These are phyloP conservation scores for Leptinotarsa texana DNA, from an alignment of 1,140 invertebrate species.

Conservation along the genomic window DNA sequence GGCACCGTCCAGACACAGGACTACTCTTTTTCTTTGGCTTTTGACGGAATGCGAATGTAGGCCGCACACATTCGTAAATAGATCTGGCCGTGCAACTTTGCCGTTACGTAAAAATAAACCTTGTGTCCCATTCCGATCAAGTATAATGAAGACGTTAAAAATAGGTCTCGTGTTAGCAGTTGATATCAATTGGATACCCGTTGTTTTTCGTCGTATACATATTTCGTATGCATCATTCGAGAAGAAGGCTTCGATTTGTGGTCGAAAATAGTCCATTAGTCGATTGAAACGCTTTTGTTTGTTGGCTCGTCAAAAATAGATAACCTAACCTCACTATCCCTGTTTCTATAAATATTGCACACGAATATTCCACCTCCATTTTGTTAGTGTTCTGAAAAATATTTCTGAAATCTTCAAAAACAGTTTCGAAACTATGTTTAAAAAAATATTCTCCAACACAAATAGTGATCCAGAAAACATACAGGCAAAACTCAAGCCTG, in stretches of 20 bases:
- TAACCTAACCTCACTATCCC: background rate
- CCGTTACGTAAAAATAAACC: slow-evolving; percentile 26
- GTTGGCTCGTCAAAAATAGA: background rate
- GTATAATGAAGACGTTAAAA: slow-evolving; percentile 40
- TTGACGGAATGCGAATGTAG: background rate
- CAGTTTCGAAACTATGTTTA: no score
- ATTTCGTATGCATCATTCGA: background rate
- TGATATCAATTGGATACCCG: background rate
- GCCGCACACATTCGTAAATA: slow-evolving; percentile 11
- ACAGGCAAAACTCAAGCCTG: no score
- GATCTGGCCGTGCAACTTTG: background rate
- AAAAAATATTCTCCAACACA: no score
- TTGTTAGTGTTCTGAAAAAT: no score
- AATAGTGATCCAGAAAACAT: no score
- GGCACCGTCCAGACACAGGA: background rate
- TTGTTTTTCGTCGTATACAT: background rate
- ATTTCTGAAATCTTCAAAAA: no score
- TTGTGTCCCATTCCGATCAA: slow-evolving; percentile 24
- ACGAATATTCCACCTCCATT: background rate
- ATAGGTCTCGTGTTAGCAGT: background rate
- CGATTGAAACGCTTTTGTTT: background rate
- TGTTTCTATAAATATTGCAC: background rate
- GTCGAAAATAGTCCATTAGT: background rate
- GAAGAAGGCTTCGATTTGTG: background rate
- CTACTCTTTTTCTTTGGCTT: background rate